Evolutionary conservation across 92 coral and sea anemone species (phyloP).

Genomic region (Virgularia gustaviana): DNA sequence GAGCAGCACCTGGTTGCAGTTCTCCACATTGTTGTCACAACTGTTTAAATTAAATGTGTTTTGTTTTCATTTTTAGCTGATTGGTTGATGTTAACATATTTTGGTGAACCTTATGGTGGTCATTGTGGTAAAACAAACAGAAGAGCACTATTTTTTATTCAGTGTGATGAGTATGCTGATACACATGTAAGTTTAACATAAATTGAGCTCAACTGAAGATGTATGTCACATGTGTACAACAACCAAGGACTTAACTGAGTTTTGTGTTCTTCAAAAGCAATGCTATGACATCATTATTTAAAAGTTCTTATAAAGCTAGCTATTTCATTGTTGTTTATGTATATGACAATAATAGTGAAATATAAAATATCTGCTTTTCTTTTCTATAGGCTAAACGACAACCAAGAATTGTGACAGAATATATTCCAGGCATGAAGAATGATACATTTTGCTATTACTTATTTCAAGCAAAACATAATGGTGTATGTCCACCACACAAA

Average conservation of each 20-base stretch:
- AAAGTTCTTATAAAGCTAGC: background rate
- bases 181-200: conserved; percentile 46
- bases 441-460: conserved; percentile 54
- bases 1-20: no score
- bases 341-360: background rate
- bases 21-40: background rate
- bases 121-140: conserved; percentile 50
- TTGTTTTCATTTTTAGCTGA: conserved; percentile 47
- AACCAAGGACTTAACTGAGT: no score
- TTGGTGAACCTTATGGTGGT: conserved; percentile 40
- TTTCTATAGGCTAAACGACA: conserved; percentile 40
- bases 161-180: conserved; percentile 63
- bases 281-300: no score
- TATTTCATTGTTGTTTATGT: background rate
- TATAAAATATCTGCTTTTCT: background rate
- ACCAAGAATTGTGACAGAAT: conserved; percentile 54
- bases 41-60: background rate
- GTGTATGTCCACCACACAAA: conserved; percentile 58
- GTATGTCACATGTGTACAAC: no score
- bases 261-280: background rate
- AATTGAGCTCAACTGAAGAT: background rate
- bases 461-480: conserved; percentile 75
- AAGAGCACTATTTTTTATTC: conserved; percentile 39
- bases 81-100: conserved; percentile 67
- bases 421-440: background rate